A percentile compares a stretch with the other conserved stretches of the same genome.
Evolutionary conservation across 2,888 invertebrate genomes (phyloP).

Genomic region (Hoplodrina ambigua): DNA sequence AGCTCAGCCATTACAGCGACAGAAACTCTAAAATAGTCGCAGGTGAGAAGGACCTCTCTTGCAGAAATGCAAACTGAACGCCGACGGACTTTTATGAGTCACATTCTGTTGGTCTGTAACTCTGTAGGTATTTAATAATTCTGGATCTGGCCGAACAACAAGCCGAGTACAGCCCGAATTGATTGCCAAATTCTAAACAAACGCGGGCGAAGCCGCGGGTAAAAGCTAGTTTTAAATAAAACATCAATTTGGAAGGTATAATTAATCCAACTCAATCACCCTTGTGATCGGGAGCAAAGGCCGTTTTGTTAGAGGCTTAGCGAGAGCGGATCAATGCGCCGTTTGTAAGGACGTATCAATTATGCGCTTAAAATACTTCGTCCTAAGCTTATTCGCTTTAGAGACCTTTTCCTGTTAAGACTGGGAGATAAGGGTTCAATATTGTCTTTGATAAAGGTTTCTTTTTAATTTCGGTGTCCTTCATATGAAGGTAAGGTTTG

Average conservation of each 20-base stretch:
- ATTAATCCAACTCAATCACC: constrained; percentile 61
- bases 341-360: constrained; percentile 59
- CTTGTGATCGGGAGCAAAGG: constrained; percentile 54
- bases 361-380: constrained; percentile 62
- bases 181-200: no score
- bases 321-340: constrained; percentile 53
- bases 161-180: no score
- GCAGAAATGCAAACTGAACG: no score
- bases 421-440: constrained; percentile 31
- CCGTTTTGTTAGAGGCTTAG: constrained; percentile 59
- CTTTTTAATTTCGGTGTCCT: not conserved
- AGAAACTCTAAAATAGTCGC: no score
- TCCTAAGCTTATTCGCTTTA: constrained; percentile 49
- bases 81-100: no score
- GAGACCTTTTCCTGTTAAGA: constrained; percentile 42
- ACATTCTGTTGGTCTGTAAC: no score
- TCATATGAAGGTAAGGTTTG: no score
- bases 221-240: constrained; percentile 57
- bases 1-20: no score
- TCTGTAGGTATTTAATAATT: no score
- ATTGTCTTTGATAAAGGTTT: constrained; percentile 7
- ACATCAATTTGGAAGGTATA: constrained; percentile 50
- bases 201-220: no score
- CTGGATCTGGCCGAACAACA: no score
- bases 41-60: no score